Evolutionary conservation across 2,888 invertebrate species (phyloP).

Genomic region (Clanis bilineata): DNA sequence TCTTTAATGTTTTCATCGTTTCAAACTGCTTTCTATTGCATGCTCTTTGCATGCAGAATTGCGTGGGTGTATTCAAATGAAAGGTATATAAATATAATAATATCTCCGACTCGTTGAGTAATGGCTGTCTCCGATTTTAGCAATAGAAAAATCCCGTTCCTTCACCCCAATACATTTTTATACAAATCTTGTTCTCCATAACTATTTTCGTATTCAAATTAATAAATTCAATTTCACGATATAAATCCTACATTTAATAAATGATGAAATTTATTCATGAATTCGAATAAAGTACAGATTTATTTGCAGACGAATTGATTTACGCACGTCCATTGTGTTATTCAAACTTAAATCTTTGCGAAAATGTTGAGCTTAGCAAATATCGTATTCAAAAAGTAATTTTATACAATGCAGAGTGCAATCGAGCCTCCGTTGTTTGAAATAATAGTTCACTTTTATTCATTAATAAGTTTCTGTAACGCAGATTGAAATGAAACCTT

Average conservation of each 20-base stretch:
- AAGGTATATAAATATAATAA: no score
- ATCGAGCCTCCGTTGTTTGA: neutral
- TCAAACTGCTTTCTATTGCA: no score
- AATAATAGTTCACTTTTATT: neutral
- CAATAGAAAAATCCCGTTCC: no score
- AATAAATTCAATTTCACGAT: conserved; percentile 26
- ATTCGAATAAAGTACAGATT: conserved; percentile 1
- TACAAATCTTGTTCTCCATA: neutral
- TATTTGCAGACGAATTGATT: conserved; percentile 4
- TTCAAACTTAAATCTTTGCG: neutral
- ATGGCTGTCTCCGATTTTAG: no score
- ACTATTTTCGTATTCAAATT: conserved; percentile 27
- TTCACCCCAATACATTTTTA: neutral
- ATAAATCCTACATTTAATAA: conserved; percentile 5
- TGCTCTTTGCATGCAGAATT: no score
- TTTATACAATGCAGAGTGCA: neutral
- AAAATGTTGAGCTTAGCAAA: neutral
- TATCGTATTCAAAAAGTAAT: neutral
- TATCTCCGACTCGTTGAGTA: no score
- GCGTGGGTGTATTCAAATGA: neutral
- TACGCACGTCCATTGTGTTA: neutral
- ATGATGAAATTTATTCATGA: conserved; percentile 12
- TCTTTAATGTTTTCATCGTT: no score
- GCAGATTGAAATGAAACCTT: neutral
- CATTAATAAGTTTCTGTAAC: neutral